phyloP scores from a whole-genome alignment of 2,797 vertebrate genomes.

The Enteromius treurensis region DNA sequence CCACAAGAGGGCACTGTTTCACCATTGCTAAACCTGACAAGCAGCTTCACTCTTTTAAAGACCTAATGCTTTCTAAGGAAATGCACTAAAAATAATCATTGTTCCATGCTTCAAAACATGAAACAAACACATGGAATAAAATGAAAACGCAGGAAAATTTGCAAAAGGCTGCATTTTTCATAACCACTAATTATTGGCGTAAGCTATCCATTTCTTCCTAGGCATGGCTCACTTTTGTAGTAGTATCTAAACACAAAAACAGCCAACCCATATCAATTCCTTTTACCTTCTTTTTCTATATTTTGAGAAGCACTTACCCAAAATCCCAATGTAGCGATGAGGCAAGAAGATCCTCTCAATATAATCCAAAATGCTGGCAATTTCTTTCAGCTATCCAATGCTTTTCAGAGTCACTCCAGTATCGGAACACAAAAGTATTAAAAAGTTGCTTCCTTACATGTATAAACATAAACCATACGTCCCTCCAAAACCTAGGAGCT shows the following conservation, averaged over 20 bases:
- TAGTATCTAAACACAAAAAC: not conserved
- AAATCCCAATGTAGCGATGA: not conserved
- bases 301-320: slow-evolving; percentile 51
- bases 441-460: slow-evolving; percentile 30
- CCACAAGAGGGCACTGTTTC: slow-evolving; percentile 52
- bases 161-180: not conserved
- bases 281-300: not conserved
- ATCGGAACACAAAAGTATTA: slow-evolving; percentile 22
- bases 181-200: not conserved
- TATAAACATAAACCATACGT: not conserved
- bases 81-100: not conserved
- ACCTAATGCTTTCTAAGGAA: not conserved
- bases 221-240: not conserved
- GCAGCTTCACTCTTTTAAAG: not conserved
- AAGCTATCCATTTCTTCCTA: not conserved
- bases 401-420: slow-evolving; percentile 24
- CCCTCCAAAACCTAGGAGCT: slow-evolving; percentile 23
- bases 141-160: not conserved
- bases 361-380: slow-evolving; percentile 50
- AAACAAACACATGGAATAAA: not conserved
- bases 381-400: slow-evolving; percentile 9
- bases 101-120: not conserved
- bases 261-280: not conserved
- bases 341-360: slow-evolving; percentile 12
- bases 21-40: slow-evolving; percentile 10